Base-by-base conservation (phyloP, 2,797 vertebrate species). In the Acropternis orthonyx region DNA sequence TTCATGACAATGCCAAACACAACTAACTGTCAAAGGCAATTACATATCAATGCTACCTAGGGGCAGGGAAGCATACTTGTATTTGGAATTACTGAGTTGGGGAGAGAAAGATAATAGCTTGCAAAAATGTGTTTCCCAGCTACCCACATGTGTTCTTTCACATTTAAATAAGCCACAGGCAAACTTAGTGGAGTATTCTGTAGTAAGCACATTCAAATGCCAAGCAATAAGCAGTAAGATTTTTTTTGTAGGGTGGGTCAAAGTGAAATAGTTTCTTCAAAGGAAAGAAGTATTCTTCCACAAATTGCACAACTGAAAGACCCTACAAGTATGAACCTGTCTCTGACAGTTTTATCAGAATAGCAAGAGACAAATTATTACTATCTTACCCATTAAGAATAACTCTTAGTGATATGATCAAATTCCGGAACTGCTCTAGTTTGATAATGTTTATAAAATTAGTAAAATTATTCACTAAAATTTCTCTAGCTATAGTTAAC, bases 151-250 rank as follows among this genome's bases (percentile, higher is more conserved):
- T 94, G 89, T 94, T 95, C 95, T 92, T 97, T 93, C 94, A 95
- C 90, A 96, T 95, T 94, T 93, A 96, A 96, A 97, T 85, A 93
- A 96, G 89, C 91, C 91, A 95, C 79, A 87, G 88, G 92, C 87
- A 95, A 97, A 95, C 89, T 92, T 88, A 6, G 59, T 77, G 36
- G 44, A 75, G 37, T 65, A 73, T 88, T 96, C 81, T 91, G 63
- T 56, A 92, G 71, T 14, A 48, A 91, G 52, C 46, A 74, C 62
- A 84, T 92, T 88, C 78, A 73, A 92, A 72, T 51, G 15, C 62
- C 78, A 85, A 95, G 76, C 67, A 94, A 94, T 80, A 94, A 91
- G 81, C 75, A 88, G 65, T 13, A 84, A 91, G 92, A 85, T 10
- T 62, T 26, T 80, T 85, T 68, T 94, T 82, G 18, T 30, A 49